Conservation (phyloP, 2,888 invertebrate species). For the Cephus nigrinus region DNA sequence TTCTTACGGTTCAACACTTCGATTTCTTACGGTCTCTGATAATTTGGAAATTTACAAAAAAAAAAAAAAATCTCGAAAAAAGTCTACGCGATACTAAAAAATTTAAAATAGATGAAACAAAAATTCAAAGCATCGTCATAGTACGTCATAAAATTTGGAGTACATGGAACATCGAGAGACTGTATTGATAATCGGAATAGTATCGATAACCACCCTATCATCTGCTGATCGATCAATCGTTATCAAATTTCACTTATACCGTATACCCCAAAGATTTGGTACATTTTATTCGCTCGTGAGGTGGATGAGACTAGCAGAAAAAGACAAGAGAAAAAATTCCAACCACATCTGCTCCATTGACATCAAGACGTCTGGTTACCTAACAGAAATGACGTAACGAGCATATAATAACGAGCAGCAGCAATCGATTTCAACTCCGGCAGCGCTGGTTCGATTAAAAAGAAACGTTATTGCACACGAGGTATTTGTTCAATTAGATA, state of each 20-base stretch:
- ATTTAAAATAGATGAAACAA: no score
- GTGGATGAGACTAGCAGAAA: background rate
- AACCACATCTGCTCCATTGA: background rate
- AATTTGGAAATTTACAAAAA: no score
- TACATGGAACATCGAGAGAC: no score
- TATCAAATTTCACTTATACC: background rate
- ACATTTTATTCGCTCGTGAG: background rate
- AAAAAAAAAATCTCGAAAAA: no score
- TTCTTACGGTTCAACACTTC: no score
- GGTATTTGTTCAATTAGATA: background rate
- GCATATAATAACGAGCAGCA: background rate
- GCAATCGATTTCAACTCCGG: background rate
- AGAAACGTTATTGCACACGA: background rate
- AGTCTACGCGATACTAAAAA: no score
- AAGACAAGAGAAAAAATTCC: background rate
- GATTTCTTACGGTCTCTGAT: no score
- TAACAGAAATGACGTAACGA: background rate
- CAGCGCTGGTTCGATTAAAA: background rate
- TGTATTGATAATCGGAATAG: no score
- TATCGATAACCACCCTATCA: no score
- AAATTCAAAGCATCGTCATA: no score
- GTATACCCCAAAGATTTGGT: background rate
- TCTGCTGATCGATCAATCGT: no score
- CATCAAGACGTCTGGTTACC: background rate
- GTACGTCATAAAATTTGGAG: no score